Percentiles rank a stretch among this genome's conserved stretches.
Evolutionary conservation across 2,797 vertebrate genomes (phyloP).

Genomic region (Micropoecilia bifurca): DNA sequence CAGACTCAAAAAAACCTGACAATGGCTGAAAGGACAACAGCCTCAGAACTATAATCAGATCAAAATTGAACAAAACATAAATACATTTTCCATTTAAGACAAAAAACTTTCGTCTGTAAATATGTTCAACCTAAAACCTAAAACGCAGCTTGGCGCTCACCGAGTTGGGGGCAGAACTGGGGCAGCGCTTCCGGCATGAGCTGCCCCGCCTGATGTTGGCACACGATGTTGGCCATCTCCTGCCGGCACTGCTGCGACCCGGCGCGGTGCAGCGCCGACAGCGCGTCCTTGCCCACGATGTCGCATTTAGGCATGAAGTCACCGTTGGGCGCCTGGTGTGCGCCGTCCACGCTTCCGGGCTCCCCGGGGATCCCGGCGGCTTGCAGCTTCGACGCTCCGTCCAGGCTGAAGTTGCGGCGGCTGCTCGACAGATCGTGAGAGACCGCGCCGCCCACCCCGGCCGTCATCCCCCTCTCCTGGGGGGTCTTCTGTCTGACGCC

Average conservation of each 20-base stretch:
- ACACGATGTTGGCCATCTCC: constrained; percentile 94
- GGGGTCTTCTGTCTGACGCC: constrained; percentile 65
- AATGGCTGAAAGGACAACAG: not conserved
- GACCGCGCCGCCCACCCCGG: constrained; percentile 40
- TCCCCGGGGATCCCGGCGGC: constrained; percentile 84
- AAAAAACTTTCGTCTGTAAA: no score
- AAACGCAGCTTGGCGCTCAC: constrained; percentile 71
- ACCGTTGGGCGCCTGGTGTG: constrained; percentile 86
- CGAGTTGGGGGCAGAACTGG: constrained; percentile 90
- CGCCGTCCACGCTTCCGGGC: constrained; percentile 94
- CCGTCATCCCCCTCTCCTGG: constrained; percentile 51
- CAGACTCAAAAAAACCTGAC: not conserved
- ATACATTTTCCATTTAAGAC: no score
- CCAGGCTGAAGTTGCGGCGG: constrained; percentile 86
- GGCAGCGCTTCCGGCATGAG: constrained; percentile 92
- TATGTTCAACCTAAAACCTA: no score
- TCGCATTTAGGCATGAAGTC: constrained; percentile 93
- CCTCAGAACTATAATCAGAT: no score
- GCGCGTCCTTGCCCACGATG: constrained; percentile 91
- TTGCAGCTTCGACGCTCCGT: constrained; percentile 69
- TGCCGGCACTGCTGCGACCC: constrained; percentile 91
- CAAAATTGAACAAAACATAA: no score
- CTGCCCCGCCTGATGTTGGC: constrained; percentile 90
- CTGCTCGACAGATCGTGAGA: constrained; percentile 85
- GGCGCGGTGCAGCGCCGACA: constrained; percentile 92